Evolutionary conservation across 1,140 invertebrate genomes (phyloP), one percentile per base, ranked within the genome.

Genomic region (Orius insidiosus): DNA sequence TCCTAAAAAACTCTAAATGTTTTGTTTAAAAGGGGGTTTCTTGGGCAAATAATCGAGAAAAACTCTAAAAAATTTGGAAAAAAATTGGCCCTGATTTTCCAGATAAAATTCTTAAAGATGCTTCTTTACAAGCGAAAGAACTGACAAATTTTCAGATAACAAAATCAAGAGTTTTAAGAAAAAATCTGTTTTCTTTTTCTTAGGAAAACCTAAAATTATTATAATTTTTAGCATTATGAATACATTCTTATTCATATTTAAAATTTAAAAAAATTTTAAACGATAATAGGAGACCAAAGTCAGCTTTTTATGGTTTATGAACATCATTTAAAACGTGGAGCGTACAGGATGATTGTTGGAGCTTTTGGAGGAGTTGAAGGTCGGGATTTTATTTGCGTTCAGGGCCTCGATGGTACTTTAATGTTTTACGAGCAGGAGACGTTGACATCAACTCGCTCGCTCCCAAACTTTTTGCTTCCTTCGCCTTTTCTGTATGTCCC

Each of bases 371-470:
- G 74, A 24, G 73, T 76, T 3, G 73, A 70, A 64, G 75, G 74
- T 4, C 69, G 79, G 56, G 85, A 90, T 63, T 85, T 88, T 55
- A 69, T 90, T 31, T 88, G 85, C 60, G 75, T 92, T 2, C 85
- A 89, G 60, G 80, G 78, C 14, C 60, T 92, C 41, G 86, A 93
- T 63, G 85, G 86, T 1, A 75, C 76, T 11, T 57, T 93, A 1
- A 72, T 75, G 32, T 80, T 93, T 55, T 92, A 80, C 63, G 89
- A 94, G 59, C 85, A 93, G 63, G 87, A 93, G 59, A 74, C 75
- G 24, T 80, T 80, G 59, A 68, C 78, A 14, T 87, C 88, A 55
- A 72, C 69, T 53, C 75, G 80, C 41, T 69, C 75, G 48, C 66
- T 90, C 30, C 77, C 78, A 3, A 72, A 76, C 54, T 47, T 49